These are phyloP conservation scores for Drosophila longiperda DNA, from an alignment of 2,888 invertebrate species.

Conservation along the genomic window DNA sequence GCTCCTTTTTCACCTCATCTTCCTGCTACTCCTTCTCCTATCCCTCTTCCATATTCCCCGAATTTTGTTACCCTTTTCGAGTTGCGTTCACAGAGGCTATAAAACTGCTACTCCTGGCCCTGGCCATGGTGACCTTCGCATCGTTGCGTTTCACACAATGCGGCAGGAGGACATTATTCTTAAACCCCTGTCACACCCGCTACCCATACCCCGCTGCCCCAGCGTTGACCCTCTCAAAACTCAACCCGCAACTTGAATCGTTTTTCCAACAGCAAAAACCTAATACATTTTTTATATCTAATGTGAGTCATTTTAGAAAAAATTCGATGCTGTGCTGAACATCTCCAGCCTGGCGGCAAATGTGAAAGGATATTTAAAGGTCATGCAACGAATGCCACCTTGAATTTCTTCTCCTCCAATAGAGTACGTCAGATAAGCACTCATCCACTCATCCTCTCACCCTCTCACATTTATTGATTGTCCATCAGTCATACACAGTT, in stretches of 20 bases:
- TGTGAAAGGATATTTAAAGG: conserved; percentile 77
- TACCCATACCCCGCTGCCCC: background rate
- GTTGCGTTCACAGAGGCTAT: conserved; percentile 22
- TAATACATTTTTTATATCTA: conserved; percentile 73
- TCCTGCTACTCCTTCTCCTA: background rate
- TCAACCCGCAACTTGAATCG: conserved; percentile 12
- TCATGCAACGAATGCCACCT: conserved; percentile 51
- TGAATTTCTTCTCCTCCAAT: background rate
- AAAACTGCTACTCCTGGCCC: conserved; percentile 27
- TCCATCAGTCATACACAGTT: conserved; percentile 17
- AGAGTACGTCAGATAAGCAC: conserved; percentile 38
- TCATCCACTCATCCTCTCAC: background rate
- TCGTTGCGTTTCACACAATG: conserved; percentile 27
- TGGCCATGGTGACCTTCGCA: conserved; percentile 36
- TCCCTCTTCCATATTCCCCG: background rate
- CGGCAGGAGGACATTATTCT: conserved; percentile 11
- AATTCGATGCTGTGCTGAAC: conserved; percentile 28
- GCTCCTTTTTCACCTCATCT: background rate
- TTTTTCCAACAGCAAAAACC: conserved; percentile 44
- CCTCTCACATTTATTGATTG: conserved; percentile 52
- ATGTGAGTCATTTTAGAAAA: conserved; percentile 67
- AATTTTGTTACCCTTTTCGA: conserved; percentile 35
- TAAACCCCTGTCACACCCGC: background rate
- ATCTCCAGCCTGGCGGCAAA: conserved; percentile 38
- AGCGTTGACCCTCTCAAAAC: background rate